Conservation (phyloP, 2,888 invertebrate genomes). For the Sinhomidia bicolor region DNA sequence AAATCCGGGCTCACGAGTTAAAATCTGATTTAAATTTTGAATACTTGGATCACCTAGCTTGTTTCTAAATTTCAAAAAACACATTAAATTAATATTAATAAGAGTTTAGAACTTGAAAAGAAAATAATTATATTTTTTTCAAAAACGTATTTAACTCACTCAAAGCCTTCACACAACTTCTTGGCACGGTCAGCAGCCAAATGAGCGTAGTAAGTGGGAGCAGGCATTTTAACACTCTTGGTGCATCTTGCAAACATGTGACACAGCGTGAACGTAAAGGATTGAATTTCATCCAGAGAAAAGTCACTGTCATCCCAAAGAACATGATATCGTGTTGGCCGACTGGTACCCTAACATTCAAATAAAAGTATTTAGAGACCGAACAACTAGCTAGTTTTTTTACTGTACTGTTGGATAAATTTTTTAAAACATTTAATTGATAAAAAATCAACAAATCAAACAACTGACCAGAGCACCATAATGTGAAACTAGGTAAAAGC, state of each 20-base stretch:
- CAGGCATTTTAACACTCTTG: slow-evolving; percentile 82
- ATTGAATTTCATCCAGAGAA: slow-evolving; percentile 88
- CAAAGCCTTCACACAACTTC: slow-evolving; percentile 69
- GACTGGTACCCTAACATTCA: slow-evolving; percentile 59
- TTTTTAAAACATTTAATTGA: too few relatives aligned
- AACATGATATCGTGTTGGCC: slow-evolving; percentile 85
- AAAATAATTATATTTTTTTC: too few relatives aligned
- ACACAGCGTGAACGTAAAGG: slow-evolving; percentile 91
- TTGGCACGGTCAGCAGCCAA: slow-evolving; percentile 77
- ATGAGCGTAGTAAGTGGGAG: slow-evolving; percentile 77
- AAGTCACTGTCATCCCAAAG: slow-evolving; percentile 90
- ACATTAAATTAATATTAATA: too few relatives aligned
- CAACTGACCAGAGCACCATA: slow-evolving; percentile 82
- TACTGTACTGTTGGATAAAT: neutral
- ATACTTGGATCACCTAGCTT: too few relatives aligned
- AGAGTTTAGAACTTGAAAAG: too few relatives aligned
- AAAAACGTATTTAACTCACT: too few relatives aligned
- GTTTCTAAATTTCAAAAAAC: too few relatives aligned
- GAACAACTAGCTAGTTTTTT: too few relatives aligned
- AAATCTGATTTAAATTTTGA: too few relatives aligned
- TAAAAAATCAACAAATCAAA: too few relatives aligned
- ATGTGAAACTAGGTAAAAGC: slow-evolving; percentile 84
- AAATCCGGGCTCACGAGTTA: too few relatives aligned
- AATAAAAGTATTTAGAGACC: neutral
- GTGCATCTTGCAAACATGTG: slow-evolving; percentile 93